Evolutionary conservation across 64 coral and sea anemone genomes (phyloP).

Genomic region (Montipora cactus): DNA sequence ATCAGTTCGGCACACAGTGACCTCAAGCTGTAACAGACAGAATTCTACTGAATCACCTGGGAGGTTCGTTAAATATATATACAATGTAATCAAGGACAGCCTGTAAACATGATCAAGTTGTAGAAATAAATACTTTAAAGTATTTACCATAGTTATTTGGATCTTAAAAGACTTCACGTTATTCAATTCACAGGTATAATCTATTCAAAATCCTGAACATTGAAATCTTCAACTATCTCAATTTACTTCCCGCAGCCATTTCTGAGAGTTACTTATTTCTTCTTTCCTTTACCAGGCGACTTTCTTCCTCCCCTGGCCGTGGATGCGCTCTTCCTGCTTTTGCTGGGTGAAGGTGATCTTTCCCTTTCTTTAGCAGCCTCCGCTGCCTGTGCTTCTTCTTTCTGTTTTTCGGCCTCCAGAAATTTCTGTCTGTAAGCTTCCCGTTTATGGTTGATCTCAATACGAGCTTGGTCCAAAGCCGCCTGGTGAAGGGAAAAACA

Average conservation of each 20-base stretch:
- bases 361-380: conserved; percentile 88
- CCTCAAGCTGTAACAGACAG: neutral
- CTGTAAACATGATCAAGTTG: neutral
- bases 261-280: conserved; percentile 56
- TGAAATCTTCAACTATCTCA: neutral
- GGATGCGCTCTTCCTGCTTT: conserved; percentile 90
- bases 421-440: conserved; percentile 96
- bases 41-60: neutral
- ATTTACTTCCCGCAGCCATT: neutral
- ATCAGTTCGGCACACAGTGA: neutral
- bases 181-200: too few relatives aligned
- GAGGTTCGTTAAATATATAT: neutral
- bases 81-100: neutral
- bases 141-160: too few relatives aligned
- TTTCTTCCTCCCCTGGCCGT: conserved; percentile 86
- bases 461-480: conserved; percentile 85
- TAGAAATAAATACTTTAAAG: too few relatives aligned
- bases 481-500: conserved; percentile 41
- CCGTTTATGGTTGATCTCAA: conserved; percentile 85
- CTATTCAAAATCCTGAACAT: too few relatives aligned
- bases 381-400: conserved; percentile 78
- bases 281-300: conserved; percentile 80
- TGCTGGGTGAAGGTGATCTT: conserved; percentile 84
- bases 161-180: too few relatives aligned
- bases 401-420: conserved; percentile 89